phyloP scores from a whole-genome alignment of 2,113 vertebrate species.

The Nibea albiflora region DNA sequence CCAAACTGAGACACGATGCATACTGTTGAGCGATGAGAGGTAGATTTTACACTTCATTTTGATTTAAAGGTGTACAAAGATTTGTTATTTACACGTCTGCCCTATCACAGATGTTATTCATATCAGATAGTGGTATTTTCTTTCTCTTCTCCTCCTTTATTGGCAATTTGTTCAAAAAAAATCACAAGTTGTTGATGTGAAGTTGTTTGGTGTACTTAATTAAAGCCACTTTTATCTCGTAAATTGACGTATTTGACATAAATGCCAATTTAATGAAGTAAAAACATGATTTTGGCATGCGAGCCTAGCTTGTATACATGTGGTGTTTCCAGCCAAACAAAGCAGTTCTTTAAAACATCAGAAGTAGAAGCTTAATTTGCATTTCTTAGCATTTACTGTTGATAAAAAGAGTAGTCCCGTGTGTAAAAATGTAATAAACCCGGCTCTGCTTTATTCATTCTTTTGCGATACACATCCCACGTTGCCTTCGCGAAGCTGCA shows the following conservation, averaged over 20 bases:
- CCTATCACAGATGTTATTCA: not conserved
- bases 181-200: not conserved
- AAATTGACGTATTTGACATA: not conserved
- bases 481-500: not conserved
- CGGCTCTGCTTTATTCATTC: not conserved
- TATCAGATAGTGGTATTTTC: not conserved
- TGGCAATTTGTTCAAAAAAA: not conserved
- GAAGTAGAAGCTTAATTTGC: not conserved
- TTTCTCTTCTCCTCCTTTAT: not conserved
- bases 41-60: slow-evolving; percentile 6
- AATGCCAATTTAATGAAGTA: not conserved
- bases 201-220: not conserved
- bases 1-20: slow-evolving; percentile 16
- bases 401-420: not conserved
- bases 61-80: not conserved
- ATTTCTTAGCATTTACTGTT: not conserved
- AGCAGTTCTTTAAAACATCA: not conserved
- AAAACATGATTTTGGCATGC: not conserved
- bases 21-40: not conserved
- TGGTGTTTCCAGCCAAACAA: not conserved
- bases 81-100: not conserved
- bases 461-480: not conserved
- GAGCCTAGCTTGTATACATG: not conserved
- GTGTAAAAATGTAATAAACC: not conserved
- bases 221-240: not conserved